Base-by-base conservation (phyloP, 2,113 vertebrate species). In the Phaethon lepturus region DNA sequence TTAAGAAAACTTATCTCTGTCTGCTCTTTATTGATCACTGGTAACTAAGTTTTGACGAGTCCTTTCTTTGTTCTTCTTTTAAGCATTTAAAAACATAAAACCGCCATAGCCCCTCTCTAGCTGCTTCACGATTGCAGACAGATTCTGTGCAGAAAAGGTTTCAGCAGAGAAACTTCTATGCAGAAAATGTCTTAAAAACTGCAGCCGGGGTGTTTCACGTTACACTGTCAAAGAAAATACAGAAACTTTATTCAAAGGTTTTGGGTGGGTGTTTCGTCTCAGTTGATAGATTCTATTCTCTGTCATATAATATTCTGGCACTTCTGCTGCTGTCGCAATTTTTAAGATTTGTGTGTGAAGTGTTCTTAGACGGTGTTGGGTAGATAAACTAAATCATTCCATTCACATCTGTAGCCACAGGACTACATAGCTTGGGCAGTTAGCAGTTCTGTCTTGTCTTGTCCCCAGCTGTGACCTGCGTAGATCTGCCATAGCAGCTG, bases 21-120 rank as follows among this genome's bases (percentile, higher is more conserved):
- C 98, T 98, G 98, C 97, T 98, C 90, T 90, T 86, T 98, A 98
- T 99, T 98, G 99, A 99, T 99, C 98, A 97, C 95, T 69, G 96
- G 98, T 96, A 98, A 97, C 95, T 97, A 97, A 98, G 98, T 98
- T 98, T 98, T 97, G 95, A 93, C 58, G 19, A 93, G 80, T 93
- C n/a, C 29, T 98, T 98, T 98, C 98, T 98, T 98, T 98, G 98
- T 98, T 98, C 98, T 97, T 93, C 95, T 91, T 97, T 97, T 93
- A 94, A 91, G 92, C 67, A 64, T 59, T 44, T 78, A 50, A 58
- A 90, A 86, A 95, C 77, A 90, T 62, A 91, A 80, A 95, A 71
- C 64, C 44, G 33, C 63, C 31, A 4, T 42, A 86, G 82, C 26
- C 25, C 72, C 26, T 75, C 64, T 95, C 33, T 74, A 40, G 28